These are phyloP conservation scores for Triops cancriformis DNA, from an alignment of 1,140 invertebrate genomes.

Conservation along the genomic window DNA sequence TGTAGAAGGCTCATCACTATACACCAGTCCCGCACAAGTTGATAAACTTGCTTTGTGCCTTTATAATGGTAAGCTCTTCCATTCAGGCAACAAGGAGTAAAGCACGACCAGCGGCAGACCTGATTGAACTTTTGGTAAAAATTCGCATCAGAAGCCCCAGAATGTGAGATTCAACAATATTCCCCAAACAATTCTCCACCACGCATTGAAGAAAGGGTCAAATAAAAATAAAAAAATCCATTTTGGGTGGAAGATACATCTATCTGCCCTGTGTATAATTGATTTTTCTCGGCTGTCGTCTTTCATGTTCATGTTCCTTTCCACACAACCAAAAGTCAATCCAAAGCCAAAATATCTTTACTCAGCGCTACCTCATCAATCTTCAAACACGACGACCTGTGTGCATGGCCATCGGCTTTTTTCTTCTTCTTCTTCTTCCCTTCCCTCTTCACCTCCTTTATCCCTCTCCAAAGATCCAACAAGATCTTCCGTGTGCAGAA, in stretches of 20 bases:
- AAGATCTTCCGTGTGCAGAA: background rate
- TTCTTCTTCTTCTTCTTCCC: background rate
- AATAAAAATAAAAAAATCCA: background rate
- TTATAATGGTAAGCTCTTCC: no score
- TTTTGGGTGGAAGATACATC: background rate
- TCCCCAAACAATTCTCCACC: no score
- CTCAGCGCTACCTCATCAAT: background rate
- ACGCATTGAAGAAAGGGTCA: no score
- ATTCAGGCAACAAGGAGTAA: no score
- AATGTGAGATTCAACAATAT: no score
- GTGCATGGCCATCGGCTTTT: conserved; percentile 3
- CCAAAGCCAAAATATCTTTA: background rate
- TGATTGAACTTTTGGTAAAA: no score
- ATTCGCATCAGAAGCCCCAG: no score
- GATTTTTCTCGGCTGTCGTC: background rate
- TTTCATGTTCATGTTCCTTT: background rate
- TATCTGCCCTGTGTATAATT: background rate
- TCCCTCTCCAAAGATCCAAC: background rate
- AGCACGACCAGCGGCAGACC: no score
- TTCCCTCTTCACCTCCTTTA: no score
- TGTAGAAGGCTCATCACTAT: no score
- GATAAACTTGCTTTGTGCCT: no score
- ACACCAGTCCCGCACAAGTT: no score
- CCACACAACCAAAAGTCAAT: background rate
- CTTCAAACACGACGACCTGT: background rate